These are phyloP conservation scores for Ophioderma brevispina DNA, from an alignment of 35 echinoderm and acorn worm genomes.

Conservation along the genomic window DNA sequence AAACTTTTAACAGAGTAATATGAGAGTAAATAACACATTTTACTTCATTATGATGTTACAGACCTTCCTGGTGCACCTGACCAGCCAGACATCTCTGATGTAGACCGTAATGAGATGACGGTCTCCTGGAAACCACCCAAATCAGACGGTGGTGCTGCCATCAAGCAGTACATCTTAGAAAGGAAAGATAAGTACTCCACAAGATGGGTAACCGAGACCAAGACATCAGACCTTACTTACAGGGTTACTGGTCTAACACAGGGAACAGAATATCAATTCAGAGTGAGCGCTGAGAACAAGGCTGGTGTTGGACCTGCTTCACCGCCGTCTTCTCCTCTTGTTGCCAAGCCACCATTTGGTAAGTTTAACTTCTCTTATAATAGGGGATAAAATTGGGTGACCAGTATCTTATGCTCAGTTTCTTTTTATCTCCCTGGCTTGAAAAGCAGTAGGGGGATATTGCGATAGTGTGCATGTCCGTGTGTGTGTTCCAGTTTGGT, in stretches of 20 bases:
- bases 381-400: no score
- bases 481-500: no score
- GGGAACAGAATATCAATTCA: conserved; percentile 65
- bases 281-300: conserved; percentile 74
- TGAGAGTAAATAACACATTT: no score
- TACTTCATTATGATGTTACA: no score
- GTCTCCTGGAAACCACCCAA: conserved; percentile 51
- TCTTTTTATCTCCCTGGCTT: no score
- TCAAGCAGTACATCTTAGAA: conserved; percentile 87
- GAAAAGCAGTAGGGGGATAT: no score
- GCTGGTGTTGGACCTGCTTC: conserved; percentile 63
- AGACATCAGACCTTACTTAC: conserved; percentile 35
- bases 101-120: conserved; percentile 59
- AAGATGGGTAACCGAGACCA: conserved; percentile 45
- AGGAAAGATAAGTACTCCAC: conserved; percentile 71
- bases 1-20: no score
- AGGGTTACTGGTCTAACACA: conserved; percentile 49
- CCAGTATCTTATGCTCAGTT: no score
- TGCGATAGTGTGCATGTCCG: no score
- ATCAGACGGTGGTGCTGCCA: conserved; percentile 84
- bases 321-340: conserved; percentile 60
- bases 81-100: conserved; percentile 51
- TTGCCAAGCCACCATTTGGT: conserved; percentile 95
- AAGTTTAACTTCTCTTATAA: no score
- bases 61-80: conserved; percentile 39